Evolutionary conservation across 2,797 vertebrate species (phyloP).

Genomic region (Streptopelia turtur): DNA sequence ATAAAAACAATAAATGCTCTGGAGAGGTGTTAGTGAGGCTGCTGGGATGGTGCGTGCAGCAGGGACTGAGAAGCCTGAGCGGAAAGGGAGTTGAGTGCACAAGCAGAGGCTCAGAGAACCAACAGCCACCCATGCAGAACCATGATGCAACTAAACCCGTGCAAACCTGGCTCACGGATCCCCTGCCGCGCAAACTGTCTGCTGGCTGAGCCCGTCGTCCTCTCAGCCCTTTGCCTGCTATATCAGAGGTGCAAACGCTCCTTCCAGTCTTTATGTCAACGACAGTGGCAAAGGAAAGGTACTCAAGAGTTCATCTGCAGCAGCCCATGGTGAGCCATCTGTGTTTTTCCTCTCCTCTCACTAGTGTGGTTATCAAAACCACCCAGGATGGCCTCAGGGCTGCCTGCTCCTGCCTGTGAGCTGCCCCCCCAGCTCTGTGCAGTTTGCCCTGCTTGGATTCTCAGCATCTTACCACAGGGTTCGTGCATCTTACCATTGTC

Average conservation of each 20-base stretch:
- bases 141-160: not conserved
- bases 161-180: not conserved
- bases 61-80: not conserved
- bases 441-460: not conserved
- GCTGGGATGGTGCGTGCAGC: not conserved
- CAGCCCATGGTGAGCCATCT: not conserved
- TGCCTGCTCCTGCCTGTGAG: not conserved
- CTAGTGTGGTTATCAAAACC: not conserved
- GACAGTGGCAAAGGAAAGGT: not conserved
- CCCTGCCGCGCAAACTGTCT: not conserved
- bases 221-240: fast-evolving
- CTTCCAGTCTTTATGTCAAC: not conserved
- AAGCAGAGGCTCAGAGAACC: not conserved
- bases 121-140: not conserved
- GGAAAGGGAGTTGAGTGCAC: not conserved
- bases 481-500: not conserved
- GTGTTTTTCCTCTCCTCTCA: not conserved
- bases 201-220: not conserved
- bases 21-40: not conserved
- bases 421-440: not conserved
- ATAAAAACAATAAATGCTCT: too few species aligned
- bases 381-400: not conserved
- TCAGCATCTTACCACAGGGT: not conserved
- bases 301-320: not conserved
- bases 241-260: not conserved